Base-by-base conservation (phyloP, 35 echinoderm and acorn worm species). In the Apostichopus japonicus region DNA sequence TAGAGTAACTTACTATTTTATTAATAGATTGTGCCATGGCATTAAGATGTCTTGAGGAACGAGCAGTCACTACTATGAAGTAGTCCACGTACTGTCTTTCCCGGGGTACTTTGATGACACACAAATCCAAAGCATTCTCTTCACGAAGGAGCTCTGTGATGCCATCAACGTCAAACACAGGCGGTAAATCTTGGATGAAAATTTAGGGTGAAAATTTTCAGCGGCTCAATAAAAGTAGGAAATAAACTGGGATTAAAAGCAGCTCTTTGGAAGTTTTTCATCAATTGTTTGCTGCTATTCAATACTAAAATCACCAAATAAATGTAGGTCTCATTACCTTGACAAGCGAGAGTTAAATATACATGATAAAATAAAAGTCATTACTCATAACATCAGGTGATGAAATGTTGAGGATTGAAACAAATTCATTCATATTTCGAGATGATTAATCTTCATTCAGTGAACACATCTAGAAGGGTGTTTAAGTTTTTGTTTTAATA, bases 71-170 rank as follows among this genome's bases (percentile, higher is more conserved):
- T 19, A 99, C 77, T 56, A 99, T 93, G 77, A 99, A 95, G 78
- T 95, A 95, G 57, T 96, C 95, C 6, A 96, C 95, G 71, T 96
- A 96, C 78, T 94, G 79, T 51, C 90, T 92, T 78, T 95, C 77
- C 55, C 87, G 92, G 5, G 97, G 97, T 4, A 99, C 88, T 83
- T 90, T 94, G 54, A 99, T 99, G 56, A 99, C 97, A 90, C 97
- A 99, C 71, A 99, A 79, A 77, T 99, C 97, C 55, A 67, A 53
- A 14, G 93, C 97, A 81, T 99, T 99, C 76, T 99, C 97, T 22
- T 96, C 97, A n/a, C 90, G 55, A 13, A 99, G 92, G 5, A 99
- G 33, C 0, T 94, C 61, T 4, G 96, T 92, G n/a, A 99, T 84
- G 44, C 92, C 93, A 56, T 95, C 91, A 23, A 99, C 83, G 72